Evolutionary conservation across 2,113 vertebrate genomes (phyloP), one percentile per base, ranked within the genome.

Genomic region (Rhinopomastus cyanomelas): DNA sequence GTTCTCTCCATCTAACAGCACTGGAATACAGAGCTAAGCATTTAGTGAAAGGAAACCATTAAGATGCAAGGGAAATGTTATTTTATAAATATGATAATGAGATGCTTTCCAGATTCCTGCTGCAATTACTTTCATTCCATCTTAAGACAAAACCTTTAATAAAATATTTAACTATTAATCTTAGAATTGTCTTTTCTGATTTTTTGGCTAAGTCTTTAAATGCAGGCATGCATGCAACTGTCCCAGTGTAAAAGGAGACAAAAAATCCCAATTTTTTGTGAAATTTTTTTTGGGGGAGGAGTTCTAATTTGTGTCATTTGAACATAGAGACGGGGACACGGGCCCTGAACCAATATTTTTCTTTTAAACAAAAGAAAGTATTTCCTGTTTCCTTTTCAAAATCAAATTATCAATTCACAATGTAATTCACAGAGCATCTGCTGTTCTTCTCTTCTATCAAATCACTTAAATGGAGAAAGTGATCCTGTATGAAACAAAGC

Each of bases 331-430:
- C 16, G 7, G 10, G 32, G 20, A 25, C 15, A 22, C 14, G 18
- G 32, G 25, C 20, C 1, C 4, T 75, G 32, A 81, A 95, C 3
- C 22, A 74, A 30, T 59, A 17, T 77, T 88, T 61, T 77, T 34
- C 78, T 87, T 90, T 95, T 87, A 91, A 96, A 76, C 57, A 93
- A 89, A 94, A 92, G 4, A 76, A 59, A 75, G 66, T 84, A 90
- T 89, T 93, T 95, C 90, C 87, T 87, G 57, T 93, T 95, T 96
- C 93, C 85, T 78, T 93, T 92, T 77, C 16, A 60, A 96, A 96
- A 92, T 92, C 81, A 90, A 93, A 92, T 86, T 92, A 92, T n/a
- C 60, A 61, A 91, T 73, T 60, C 48, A 32, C 29, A 95, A 92
- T 65, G 68, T 90, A 92, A 95, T 95, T 95, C 77, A 52, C 53